Conservation (phyloP, 2,797 vertebrate species). For the Rhodeus uyekii region DNA sequence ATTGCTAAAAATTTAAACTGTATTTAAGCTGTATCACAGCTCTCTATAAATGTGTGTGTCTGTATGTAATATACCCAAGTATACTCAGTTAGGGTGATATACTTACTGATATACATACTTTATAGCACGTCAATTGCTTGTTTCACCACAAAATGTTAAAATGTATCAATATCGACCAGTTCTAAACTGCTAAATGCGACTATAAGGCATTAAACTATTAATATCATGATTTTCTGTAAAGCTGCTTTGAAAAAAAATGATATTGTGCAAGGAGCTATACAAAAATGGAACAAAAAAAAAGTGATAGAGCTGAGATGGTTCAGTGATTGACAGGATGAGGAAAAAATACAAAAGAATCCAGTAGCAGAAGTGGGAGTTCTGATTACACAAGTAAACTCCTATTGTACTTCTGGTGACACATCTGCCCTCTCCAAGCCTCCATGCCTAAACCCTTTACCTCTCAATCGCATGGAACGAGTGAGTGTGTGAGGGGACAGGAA, state of each 20-base stretch:
- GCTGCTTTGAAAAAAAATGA: neutral
- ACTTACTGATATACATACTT: no score
- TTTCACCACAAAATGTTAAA: neutral
- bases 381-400: neutral
- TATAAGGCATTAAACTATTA: neutral
- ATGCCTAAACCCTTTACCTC: slow-evolving; percentile 43
- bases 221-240: neutral
- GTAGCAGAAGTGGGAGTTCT: neutral
- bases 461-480: slow-evolving; percentile 26
- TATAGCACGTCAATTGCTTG: neutral
- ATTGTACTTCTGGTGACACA: neutral
- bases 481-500: slow-evolving; percentile 13
- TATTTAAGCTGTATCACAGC: neutral
- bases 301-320: neutral
- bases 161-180: neutral
- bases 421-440: slow-evolving; percentile 11
- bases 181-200: neutral
- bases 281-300: neutral
- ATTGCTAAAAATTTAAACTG: neutral
- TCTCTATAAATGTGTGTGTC: no score
- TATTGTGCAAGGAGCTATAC: neutral
- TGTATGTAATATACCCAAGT: neutral
- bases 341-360: neutral
- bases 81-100: neutral
- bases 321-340: neutral